These are phyloP conservation scores for Helobdella robusta DNA, from an alignment of 2,888 invertebrate species.

Conservation along the genomic window DNA sequence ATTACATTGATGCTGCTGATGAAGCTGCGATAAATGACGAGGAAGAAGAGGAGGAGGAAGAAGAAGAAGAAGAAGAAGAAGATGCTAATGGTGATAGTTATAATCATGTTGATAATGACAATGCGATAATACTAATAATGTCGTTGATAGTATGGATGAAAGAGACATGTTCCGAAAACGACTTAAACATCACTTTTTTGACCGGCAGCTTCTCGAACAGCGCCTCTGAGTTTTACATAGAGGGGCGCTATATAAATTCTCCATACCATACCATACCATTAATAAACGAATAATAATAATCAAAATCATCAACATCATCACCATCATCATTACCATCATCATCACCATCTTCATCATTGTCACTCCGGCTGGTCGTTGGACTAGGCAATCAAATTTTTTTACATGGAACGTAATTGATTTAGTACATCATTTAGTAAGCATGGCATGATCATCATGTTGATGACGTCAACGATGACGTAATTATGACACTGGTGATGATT, in stretches of 20 bases:
- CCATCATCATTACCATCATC: not conserved
- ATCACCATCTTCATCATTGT: not conserved
- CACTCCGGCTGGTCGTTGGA: not conserved
- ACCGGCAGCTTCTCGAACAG: no score
- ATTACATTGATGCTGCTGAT: conserved; percentile 16
- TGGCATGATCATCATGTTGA: no score
- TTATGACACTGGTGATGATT: no score
- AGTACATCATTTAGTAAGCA: not conserved
- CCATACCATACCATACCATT: not conserved
- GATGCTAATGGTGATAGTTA: not conserved
- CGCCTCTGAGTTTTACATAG: no score
- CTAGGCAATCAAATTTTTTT: not conserved
- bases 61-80: not conserved
- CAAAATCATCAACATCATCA: conserved; percentile 6
- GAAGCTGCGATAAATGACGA: conserved; percentile 13
- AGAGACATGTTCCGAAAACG: no score
- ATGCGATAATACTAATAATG: no score
- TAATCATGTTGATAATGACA: not conserved
- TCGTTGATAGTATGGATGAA: no score
- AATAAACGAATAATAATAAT: not conserved
- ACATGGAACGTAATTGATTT: not conserved
- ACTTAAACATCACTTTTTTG: no score
- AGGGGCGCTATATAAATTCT: no score
- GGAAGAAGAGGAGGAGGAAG: not conserved
- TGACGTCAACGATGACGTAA: no score